phyloP scores from a whole-genome alignment of 2,797 vertebrate genomes.

The Enteromius viviparus region DNA sequence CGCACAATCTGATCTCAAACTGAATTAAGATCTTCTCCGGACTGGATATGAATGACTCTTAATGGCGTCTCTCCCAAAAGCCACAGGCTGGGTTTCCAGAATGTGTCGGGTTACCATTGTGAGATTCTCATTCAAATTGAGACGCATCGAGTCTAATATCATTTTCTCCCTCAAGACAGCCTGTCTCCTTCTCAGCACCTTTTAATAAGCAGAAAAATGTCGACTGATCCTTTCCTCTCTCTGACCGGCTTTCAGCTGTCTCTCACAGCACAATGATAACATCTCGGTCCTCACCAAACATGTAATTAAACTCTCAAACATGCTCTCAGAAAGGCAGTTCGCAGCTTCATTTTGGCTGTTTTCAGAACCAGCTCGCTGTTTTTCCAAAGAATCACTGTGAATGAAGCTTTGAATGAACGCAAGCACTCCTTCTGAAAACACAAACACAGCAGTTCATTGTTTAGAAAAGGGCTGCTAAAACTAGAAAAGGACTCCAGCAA shows the following conservation, averaged over 20 bases:
- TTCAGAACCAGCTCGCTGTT: background rate
- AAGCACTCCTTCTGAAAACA: background rate
- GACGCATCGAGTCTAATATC: conserved; percentile 42
- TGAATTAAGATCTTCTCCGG: conserved; percentile 48
- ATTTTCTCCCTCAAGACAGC: conserved; percentile 26
- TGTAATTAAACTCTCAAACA: background rate
- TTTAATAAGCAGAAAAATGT: conserved; percentile 38
- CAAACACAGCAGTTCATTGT: background rate
- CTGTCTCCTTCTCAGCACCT: conserved; percentile 33
- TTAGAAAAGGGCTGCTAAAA: no score
- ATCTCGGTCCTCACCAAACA: conserved; percentile 47
- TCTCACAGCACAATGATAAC: conserved; percentile 65
- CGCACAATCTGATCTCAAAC: conserved; percentile 33
- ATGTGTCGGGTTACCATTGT: conserved; percentile 34
- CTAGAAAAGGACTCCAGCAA: background rate
- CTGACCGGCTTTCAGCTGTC: conserved; percentile 30
- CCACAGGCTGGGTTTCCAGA: conserved; percentile 18
- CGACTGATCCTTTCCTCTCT: conserved; percentile 2
- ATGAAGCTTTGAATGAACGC: background rate
- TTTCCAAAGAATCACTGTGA: background rate
- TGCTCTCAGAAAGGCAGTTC: background rate
- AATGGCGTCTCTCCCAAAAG: conserved; percentile 33
- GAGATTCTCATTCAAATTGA: conserved; percentile 45
- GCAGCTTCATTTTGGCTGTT: background rate
- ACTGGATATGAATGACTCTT: conserved; percentile 36